Evolutionary conservation across 2,888 invertebrate genomes (phyloP), one percentile per base, ranked within the genome.

Genomic region (Operophtera brumata): DNA sequence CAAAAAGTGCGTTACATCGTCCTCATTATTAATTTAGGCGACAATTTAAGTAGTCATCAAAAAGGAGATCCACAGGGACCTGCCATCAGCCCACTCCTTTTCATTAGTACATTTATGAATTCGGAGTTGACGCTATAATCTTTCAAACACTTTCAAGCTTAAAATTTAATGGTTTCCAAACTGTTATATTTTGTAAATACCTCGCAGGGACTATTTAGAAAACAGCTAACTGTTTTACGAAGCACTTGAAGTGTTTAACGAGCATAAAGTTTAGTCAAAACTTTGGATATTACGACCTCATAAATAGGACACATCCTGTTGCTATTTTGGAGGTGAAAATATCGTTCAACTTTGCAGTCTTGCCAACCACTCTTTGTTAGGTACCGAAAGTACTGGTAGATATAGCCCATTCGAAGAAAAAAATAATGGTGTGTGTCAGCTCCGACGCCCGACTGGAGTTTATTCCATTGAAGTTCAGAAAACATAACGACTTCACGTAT

Each of bases 101-200:
- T 52, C 14, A 14, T 46, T 41, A n/a, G n/a, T n/a, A 28, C 49
- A 30, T 34, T 32, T 37, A 34, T 20, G 20, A 47, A 40, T 48
- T 35, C 36, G 36, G 12, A 39, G 45, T 46, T 42, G 12, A 34
- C 45, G 28, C 25, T 43, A 49, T 32, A 47, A 49, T 53, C 46
- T 51, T 51, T 35, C 28, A 47, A 56, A 56, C 55, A 37, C 20
- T 45, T 44, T 30, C 20, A 35, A 36, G 45, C 45, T 36, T 67
- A 66, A 62, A 54, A 66, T 67, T 78, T 76, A 71, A 76, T 68
- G 71, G 70, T 63, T 71, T 67, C 66, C 58, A 71, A 75, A 75
- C 69, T 69, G 70, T 70, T 71, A 52, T 83, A 83, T 83, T 85
- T 85, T 77, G 80, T 81, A 85, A 85, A 84, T 82, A 84, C 52